These are phyloP conservation scores for Drosophila kurseongensis DNA, from an alignment of 1,140 invertebrate species.

Conservation along the genomic window DNA sequence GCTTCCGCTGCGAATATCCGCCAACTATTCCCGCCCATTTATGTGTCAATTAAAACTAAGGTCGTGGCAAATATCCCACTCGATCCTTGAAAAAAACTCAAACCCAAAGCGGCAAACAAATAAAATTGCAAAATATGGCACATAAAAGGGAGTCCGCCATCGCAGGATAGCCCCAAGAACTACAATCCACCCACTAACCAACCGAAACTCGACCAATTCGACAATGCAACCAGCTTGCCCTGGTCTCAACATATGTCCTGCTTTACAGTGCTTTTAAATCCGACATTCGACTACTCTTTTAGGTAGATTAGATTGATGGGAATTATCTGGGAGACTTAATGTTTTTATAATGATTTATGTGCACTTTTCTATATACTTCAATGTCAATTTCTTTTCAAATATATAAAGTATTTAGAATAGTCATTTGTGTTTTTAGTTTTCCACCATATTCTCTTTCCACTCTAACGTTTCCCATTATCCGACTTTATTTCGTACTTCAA, in stretches of 20 bases:
- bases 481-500: neutral
- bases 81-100: conserved; percentile 10
- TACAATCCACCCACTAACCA: conserved; percentile 14
- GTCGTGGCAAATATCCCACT: conserved; percentile 17
- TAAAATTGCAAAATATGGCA: conserved; percentile 58
- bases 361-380: too few species aligned
- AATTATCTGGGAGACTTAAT: too few species aligned
- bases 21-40: neutral
- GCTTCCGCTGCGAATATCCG: conserved; percentile 48
- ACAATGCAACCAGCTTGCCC: conserved; percentile 49
- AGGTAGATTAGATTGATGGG: neutral
- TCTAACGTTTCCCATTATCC: neutral
- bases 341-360: too few species aligned
- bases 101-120: conserved; percentile 40
- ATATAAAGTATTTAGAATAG: too few species aligned
- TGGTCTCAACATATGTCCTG: conserved; percentile 19
- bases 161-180: neutral
- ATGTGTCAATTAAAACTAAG: conserved; percentile 57
- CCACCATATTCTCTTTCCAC: neutral
- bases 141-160: conserved; percentile 23
- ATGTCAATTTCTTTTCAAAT: too few species aligned
- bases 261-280: neutral
- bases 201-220: conserved; percentile 50
- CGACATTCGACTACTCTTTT: neutral
- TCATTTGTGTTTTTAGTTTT: neutral